Base-by-base conservation (phyloP, 2,797 vertebrate genomes). In the Myiotriccus ornatus region DNA sequence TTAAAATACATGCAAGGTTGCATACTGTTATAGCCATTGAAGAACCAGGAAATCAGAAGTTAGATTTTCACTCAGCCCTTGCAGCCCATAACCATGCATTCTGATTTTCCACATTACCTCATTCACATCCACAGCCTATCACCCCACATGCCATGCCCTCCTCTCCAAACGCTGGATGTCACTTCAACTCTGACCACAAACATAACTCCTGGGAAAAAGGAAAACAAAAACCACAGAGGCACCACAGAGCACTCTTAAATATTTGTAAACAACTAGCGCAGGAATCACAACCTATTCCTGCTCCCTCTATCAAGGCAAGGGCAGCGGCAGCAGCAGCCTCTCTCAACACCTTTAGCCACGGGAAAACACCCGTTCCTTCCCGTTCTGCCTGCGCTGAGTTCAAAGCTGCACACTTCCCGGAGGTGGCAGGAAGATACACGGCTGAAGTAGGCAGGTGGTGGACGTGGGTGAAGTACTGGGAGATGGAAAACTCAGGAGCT, bases 141-240 rank as follows among this genome's bases (percentile, higher is more conserved):
- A 63, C 91, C 74, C 59, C 62, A 37, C 39, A 57, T 1, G 6
- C 73, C 67, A 16, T 86, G 57, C 74, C 84, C 76, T 89, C 67
- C 89, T 44, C 84, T 79, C 82, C 82, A 30, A 84, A 62, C 0
- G 7, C 67, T 47, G 62, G 20, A 44, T 82, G 65, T 64, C 91
- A 91, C 93, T 93, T 84, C 27, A 92, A 75, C 76, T 81, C 91
- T 70, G 65, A 94, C 82, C 93, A 81, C 82, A 94, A 71, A 85
- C 59, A 20, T 19, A 90, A 94, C 60, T 93, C 93, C 80, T 39
- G 50, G 64, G 71, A 47, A 80, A 76, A 76, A 52, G 35, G 32
- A 55, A 83, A 84, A 77, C 70, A 87, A 59, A 71, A 75, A 4
- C 81, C 57, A 62, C 46, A 76, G 34, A 56, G 50, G 24, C 46